phyloP scores from a whole-genome alignment of 2,888 invertebrate genomes.

The Drosophila gaucha region DNA sequence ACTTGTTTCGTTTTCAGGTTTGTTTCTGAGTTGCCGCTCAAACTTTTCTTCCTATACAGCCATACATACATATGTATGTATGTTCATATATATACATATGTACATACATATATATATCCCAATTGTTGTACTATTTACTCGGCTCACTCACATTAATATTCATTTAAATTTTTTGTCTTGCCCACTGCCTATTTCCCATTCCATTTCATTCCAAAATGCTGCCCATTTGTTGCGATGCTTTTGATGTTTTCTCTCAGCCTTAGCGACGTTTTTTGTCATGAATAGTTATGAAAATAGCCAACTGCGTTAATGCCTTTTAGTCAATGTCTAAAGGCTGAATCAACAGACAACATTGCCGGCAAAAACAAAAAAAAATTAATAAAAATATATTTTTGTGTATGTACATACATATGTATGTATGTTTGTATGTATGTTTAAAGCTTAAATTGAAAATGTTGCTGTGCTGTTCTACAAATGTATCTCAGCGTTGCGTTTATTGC shows the following conservation, averaged over 20 bases:
- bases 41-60: constrained; percentile 31
- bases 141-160: background rate
- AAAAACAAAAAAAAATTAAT: constrained; percentile 5
- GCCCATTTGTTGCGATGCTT: constrained; percentile 8
- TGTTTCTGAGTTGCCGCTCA: constrained; percentile 41
- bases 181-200: constrained; percentile 18
- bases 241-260: too few relatives aligned
- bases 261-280: too few relatives aligned
- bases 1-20: constrained; percentile 70
- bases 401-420: too few relatives aligned
- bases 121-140: constrained; percentile 5
- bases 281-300: constrained; percentile 12
- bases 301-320: too few relatives aligned
- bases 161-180: constrained; percentile 11
- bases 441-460: constrained; percentile 6
- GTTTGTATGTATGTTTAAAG: background rate
- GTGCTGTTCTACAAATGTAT: constrained; percentile 50
- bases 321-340: constrained; percentile 13
- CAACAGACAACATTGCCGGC: constrained; percentile 30
- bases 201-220: constrained; percentile 7
- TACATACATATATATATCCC: background rate
- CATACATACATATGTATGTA: background rate
- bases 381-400: background rate
- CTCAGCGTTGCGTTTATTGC: constrained; percentile 43
- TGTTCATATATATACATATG: too few relatives aligned